A percentile compares a stretch with the other conserved stretches of the same genome.
These are phyloP conservation scores for Drosophila multiciliata DNA, from an alignment of 2,888 invertebrate genomes.

Conservation along the genomic window DNA sequence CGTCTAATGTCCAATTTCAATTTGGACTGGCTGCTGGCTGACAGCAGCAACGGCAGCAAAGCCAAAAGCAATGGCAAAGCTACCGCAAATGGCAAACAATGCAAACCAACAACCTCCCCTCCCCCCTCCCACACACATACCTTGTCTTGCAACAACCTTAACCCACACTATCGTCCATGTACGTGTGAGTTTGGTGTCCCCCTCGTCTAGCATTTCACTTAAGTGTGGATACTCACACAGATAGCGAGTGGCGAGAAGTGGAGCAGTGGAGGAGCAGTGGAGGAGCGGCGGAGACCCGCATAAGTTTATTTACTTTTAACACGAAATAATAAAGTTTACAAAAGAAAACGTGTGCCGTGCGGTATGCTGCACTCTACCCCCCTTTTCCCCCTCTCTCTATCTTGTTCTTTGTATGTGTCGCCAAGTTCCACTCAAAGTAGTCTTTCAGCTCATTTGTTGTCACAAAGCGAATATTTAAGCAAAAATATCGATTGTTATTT, in stretches of 20 bases:
- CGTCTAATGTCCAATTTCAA: slow-evolving; percentile 80
- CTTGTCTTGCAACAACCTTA: not conserved
- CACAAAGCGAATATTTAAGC: slow-evolving; percentile 53
- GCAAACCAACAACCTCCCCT: slow-evolving; percentile 44
- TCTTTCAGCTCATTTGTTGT: slow-evolving; percentile 30
- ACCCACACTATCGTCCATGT: slow-evolving; percentile 14
- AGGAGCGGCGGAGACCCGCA: slow-evolving; percentile 39
- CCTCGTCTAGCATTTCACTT: slow-evolving; percentile 63
- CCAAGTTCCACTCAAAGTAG: slow-evolving; percentile 23
- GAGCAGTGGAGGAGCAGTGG: not conserved
- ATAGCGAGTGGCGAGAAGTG: slow-evolving; percentile 5
- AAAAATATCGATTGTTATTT: slow-evolving; percentile 21
- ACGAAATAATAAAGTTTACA: slow-evolving; percentile 81
- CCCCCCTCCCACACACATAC: not conserved
- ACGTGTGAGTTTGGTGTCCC: slow-evolving; percentile 24
- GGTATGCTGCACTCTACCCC: slow-evolving; percentile 51
- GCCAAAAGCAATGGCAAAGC: slow-evolving; percentile 43
- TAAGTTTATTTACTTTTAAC: slow-evolving; percentile 79
- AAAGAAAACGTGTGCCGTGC: slow-evolving; percentile 76
- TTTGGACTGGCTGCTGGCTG: slow-evolving; percentile 71
- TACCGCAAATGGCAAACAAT: slow-evolving; percentile 81
- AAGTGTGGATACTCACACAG: slow-evolving; percentile 58
- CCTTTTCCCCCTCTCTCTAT: not conserved
- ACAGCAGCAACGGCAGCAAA: slow-evolving; percentile 15
- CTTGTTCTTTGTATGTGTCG: slow-evolving; percentile 14